These are phyloP conservation scores for Montifringilla adamsi DNA, from an alignment of 2,113 vertebrate genomes.

Conservation along the genomic window DNA sequence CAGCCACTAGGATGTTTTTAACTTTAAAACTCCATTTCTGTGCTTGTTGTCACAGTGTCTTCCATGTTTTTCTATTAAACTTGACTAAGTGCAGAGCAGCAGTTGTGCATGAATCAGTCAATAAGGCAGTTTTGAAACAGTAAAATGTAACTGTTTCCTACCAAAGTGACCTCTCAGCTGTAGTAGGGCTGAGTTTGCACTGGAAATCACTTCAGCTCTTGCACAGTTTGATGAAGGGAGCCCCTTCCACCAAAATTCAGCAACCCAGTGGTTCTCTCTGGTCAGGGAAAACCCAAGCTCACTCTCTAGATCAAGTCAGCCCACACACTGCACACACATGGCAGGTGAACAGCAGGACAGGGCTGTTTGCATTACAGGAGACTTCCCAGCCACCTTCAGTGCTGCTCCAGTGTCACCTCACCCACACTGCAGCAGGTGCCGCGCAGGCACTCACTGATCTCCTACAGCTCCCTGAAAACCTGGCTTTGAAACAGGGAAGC, in stretches of 20 bases:
- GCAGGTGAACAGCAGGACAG: neutral
- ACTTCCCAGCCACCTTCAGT: neutral
- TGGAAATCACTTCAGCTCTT: neutral
- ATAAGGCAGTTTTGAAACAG: neutral
- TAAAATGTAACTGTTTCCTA: neutral
- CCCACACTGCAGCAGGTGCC: neutral
- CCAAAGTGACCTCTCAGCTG: neutral
- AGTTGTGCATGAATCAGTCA: neutral
- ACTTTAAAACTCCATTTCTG: neutral
- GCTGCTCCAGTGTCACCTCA: neutral
- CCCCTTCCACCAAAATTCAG: neutral
- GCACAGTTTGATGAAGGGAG: neutral
- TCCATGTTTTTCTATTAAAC: neutral
- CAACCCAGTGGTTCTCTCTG: neutral
- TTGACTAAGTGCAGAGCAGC: neutral
- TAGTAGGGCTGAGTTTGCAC: neutral
- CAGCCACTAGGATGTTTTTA: neutral
- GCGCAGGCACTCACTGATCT: rapidly evolving
- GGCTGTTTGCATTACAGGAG: neutral
- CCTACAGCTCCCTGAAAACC: neutral
- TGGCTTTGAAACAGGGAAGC: neutral
- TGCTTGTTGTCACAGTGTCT: neutral
- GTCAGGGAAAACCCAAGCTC: neutral
- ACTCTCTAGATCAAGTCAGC: neutral
- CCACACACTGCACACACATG: neutral